Base-by-base conservation (phyloP, 2,888 invertebrate species). In the Nymphalis c-album region DNA sequence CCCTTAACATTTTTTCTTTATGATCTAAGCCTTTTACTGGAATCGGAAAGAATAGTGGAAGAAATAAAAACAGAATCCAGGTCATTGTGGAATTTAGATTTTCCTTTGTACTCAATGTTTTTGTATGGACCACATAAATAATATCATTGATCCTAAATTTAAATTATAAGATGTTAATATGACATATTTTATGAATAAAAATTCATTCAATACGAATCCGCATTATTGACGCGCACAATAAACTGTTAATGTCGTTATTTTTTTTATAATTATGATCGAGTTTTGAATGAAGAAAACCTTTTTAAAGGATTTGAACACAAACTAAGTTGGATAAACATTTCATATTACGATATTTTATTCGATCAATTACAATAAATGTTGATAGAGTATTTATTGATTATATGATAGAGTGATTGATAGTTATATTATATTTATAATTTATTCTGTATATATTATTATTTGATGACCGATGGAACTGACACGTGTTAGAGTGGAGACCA, bases 61-160 rank as follows among this genome's bases (percentile, higher is more conserved):
- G 13, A 50, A 62, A 50, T 47, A 64, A 68, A 18, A 66, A 61
- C 18, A 72, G 48, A 1, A 73, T 46, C 67, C 64, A 67, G 51
- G 65, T 60, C 72, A 73, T 73, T 8, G 51, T 58, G 8, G 57
- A 72, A 71, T 71, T 68, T 73, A 13, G 48, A 51, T n/a, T 0
- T 48, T 17, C 17, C 17, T 48, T 48, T 48, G 18, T 48, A 17
- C 48, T 48, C 7, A 35, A 35, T 35, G 13, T 40, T 40, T 48
- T 48, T 17, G 2, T n/a, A n/a, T 48, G 48, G 17, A 48, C 47
- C 13, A 7, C 17, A 18, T 48, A 31, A 31, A 6, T 31, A 48
- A 48, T 48, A 7, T 48, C 7, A 40, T 48, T n/a, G 48, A 18
- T 48, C n/a, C 48, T 18, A 48, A 18, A 48, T 48, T 48, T 17